Evolutionary conservation across 2,888 invertebrate genomes (phyloP), one percentile per base, ranked within the genome.

Genomic region (Cephus rjabovi): DNA sequence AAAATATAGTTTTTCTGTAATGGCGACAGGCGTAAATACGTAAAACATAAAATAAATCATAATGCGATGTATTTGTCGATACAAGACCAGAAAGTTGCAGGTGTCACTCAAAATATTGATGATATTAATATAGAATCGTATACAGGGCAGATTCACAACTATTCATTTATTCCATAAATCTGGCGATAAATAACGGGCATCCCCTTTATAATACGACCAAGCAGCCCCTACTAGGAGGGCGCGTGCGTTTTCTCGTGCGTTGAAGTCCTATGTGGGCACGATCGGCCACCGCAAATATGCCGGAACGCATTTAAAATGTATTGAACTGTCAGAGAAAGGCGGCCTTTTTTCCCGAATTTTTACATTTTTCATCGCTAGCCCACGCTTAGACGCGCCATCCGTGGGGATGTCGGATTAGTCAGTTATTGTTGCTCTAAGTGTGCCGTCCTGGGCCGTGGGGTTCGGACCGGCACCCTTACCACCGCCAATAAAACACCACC

Each of bases 291-390:
- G 84, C 89, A 91, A 91, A 91, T 90, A 88, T 90, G 88, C 87
- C 88, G 90, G 87, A 90, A 90, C 90, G 89, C 91, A 91, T 91
- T 91, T 91, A 91, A 91, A 91, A 91, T 91, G 91, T 91, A 91
- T 91, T 90, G 91, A 90, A 91, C 90, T 90, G 91, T 91, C 91
- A 91, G 87, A 89, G 87, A 82, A 80, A 84, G 82, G 86, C 85
- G 88, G 87, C 40, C 40, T 56, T 56, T 56, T 89, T 88, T 89
- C 85, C 87, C 81, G 87, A 88, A 89, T 91, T 91, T 89, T 87
- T 87, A 91, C 90, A 91, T 91, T 91, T 91, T 90, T 91, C 90
- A 91, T 91, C 90, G 87, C 34, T 75, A 82, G 83, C 81, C 80
- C 74, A 76, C 74, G 75, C 75, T 77, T 73, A 74, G 76, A 74